Percentiles rank a stretch among this genome's conserved stretches.
Conservation (phyloP, 64 coral and sea anemone genomes). For the Pocillopora damicornis region DNA sequence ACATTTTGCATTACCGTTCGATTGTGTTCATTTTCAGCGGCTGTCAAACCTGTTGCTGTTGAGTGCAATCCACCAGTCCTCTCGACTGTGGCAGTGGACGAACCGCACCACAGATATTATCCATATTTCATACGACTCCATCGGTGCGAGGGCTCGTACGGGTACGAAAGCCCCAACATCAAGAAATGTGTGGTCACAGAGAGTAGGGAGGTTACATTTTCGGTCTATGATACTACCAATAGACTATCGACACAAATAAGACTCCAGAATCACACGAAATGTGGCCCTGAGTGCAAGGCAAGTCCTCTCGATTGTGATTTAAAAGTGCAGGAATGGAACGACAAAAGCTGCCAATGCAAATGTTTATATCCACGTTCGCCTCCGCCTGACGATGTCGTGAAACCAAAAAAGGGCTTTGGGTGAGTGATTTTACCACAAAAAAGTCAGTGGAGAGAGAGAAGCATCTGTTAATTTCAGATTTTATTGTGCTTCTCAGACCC, state of each 20-base stretch:
- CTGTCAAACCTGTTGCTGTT: not conserved
- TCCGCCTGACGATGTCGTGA: constrained; percentile 18
- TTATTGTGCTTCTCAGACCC: too few species aligned
- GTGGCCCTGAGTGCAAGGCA: constrained; percentile 18
- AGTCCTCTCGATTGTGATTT: constrained; percentile 5
- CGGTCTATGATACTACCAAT: not conserved
- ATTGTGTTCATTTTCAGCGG: not conserved
- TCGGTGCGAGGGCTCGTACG: constrained; percentile 47
- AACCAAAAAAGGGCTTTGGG: constrained; percentile 36
- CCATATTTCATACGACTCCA: constrained; percentile 53
- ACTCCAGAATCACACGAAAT: constrained; percentile 53
- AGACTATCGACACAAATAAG: not conserved
- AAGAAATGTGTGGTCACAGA: constrained; percentile 19
- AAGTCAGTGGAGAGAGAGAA: too few species aligned
- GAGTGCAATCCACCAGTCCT: constrained; percentile 25
- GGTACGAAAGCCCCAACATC: not conserved
- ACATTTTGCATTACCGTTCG: not conserved
- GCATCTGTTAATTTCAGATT: too few species aligned
- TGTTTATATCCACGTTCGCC: not conserved
- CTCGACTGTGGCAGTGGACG: constrained; percentile 45
- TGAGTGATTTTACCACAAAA: not conserved
- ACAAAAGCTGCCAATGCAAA: constrained; percentile 17
- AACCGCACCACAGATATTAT: constrained; percentile 4
- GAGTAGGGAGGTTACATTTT: not conserved
- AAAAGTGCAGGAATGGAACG: constrained; percentile 32